phyloP scores from a whole-genome alignment of 2,797 vertebrate species.

The Spondyliosoma cantharus region DNA sequence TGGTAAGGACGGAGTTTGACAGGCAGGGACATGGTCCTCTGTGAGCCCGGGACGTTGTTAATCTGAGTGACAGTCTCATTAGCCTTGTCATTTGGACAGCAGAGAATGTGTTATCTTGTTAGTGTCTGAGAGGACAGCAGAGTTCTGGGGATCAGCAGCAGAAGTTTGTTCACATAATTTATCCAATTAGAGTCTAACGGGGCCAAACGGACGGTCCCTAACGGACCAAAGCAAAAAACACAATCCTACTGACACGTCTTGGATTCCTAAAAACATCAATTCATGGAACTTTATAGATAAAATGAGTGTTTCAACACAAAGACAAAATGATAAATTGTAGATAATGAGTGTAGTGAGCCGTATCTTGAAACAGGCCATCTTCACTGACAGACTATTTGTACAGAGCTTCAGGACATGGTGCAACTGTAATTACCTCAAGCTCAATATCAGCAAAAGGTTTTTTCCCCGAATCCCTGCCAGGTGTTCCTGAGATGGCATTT shows the following conservation, averaged over 20 bases:
- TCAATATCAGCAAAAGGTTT: too few relatives aligned
- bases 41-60: constrained; percentile 26
- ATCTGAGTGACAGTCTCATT: constrained; percentile 54
- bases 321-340: background rate
- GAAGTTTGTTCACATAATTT: constrained; percentile 44
- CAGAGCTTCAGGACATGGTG: too few relatives aligned
- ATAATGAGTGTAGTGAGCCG: background rate
- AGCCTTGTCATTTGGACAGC: constrained; percentile 23
- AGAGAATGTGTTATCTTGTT: constrained; percentile 36
- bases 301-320: background rate
- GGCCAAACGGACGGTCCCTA: background rate
- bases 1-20: constrained; percentile 22
- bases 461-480: too few relatives aligned
- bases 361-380: too few relatives aligned
- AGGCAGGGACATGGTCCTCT: constrained; percentile 18
- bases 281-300: background rate
- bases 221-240: background rate
- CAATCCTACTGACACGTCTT: background rate
- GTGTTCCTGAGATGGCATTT: too few relatives aligned
- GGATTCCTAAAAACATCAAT: background rate
- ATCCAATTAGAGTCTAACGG: constrained; percentile 39
- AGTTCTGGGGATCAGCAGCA: constrained; percentile 19
- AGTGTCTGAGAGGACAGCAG: constrained; percentile 16
- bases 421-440: too few relatives aligned
- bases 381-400: too few relatives aligned